Conservation (phyloP, 2,113 vertebrate species). For the Chinchilla lanigera region DNA sequence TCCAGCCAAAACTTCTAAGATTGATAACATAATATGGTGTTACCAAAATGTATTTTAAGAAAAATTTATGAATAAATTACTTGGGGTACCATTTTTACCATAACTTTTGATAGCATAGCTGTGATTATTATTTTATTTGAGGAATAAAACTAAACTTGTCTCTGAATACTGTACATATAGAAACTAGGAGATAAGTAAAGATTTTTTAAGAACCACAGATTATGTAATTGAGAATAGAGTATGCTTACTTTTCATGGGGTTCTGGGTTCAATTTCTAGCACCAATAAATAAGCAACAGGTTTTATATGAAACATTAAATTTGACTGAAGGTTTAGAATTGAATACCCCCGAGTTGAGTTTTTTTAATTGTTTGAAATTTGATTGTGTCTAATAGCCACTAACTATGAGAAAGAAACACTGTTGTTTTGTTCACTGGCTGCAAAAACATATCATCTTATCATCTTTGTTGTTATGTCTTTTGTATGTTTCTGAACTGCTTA, state of each 20-base stretch:
- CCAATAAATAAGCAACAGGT: neutral
- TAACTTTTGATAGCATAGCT: neutral
- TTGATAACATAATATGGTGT: neutral
- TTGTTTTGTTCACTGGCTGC: neutral
- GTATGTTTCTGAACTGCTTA: neutral
- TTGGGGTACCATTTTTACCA: constrained; percentile 3
- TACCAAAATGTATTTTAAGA: constrained; percentile 10
- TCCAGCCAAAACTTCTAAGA: neutral
- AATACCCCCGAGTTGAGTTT: neutral
- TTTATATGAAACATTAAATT: neutral
- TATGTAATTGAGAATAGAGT: neutral
- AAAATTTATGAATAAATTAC: constrained; percentile 23
- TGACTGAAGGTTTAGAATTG: neutral
- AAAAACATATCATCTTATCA: neutral
- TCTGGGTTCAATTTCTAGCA: neutral
- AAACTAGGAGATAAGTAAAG: neutral
- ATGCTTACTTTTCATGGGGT: neutral
- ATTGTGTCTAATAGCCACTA: neutral
- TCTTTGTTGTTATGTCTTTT: neutral
- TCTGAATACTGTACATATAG: neutral
- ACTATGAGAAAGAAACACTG: neutral
- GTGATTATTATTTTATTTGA: constrained; percentile 15
- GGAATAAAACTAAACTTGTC: neutral
- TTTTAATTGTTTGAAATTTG: neutral
- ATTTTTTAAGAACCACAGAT: neutral